Conservation (phyloP, 2,113 vertebrate species). For the Steatornis caripensis region DNA sequence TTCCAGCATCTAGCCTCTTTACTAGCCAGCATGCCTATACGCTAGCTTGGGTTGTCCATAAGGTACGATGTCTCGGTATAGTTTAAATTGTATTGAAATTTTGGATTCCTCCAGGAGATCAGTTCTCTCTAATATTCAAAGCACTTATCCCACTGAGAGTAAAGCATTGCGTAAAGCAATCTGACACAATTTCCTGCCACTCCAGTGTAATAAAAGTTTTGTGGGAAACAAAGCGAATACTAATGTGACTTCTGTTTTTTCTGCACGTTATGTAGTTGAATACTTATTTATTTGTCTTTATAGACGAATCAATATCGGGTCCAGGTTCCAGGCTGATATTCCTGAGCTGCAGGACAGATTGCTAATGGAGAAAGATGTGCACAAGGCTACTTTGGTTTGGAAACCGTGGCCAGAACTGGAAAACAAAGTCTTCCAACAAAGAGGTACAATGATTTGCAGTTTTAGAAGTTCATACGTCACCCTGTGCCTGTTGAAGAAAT, state of each 20-base stretch:
- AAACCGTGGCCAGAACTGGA: conserved; percentile 81
- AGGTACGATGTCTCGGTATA: neutral
- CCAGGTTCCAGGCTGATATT: conserved; percentile 85
- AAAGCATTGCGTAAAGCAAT: neutral
- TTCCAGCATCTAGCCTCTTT: neutral
- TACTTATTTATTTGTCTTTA: conserved; percentile 20
- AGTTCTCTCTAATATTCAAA: neutral
- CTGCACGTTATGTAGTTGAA: neutral
- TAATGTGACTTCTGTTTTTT: neutral
- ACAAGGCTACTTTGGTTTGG: conserved; percentile 85
- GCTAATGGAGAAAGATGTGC: conserved; percentile 70
- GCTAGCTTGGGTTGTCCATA: neutral
- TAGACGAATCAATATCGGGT: conserved; percentile 86
- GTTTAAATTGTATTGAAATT: neutral
- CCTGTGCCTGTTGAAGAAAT: neutral
- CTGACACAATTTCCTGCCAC: conserved; percentile 28
- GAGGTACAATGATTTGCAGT: conserved; percentile 66
- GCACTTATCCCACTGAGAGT: neutral
- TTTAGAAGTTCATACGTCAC: neutral
- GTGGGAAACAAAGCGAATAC: neutral
- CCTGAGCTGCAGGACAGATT: conserved; percentile 76
- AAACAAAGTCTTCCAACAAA: conserved; percentile 76
- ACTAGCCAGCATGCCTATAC: neutral
- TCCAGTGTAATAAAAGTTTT: neutral
- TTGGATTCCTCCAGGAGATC: neutral